phyloP scores from a whole-genome alignment of 2,797 vertebrate species.

The Leuciscus waleckii region DNA sequence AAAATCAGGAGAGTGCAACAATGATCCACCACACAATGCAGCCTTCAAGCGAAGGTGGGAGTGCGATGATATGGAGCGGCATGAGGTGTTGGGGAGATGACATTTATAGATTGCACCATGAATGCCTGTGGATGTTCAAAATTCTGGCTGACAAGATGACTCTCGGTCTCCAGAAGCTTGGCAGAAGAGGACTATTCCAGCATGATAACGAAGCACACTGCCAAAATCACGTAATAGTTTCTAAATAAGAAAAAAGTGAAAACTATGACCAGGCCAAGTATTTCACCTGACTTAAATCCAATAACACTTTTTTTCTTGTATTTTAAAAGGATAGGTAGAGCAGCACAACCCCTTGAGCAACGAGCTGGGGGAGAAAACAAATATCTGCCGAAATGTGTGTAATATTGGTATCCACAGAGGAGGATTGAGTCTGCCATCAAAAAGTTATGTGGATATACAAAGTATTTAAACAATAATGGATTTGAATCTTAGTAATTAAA shows the following conservation, averaged over 20 bases:
- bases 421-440: background rate
- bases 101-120: conserved; percentile 36
- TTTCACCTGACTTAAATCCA: background rate
- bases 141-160: background rate
- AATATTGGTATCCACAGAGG: background rate
- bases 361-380: background rate
- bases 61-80: background rate
- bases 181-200: background rate
- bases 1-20: background rate
- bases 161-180: background rate
- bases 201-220: background rate
- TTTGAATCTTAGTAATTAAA: background rate
- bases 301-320: background rate
- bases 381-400: background rate
- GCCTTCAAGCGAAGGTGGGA: background rate
- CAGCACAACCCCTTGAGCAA: background rate
- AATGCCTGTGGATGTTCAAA: background rate
- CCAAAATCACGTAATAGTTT: background rate
- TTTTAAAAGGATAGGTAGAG: background rate
- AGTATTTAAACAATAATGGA: background rate
- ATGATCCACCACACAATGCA: background rate
- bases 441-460: background rate
- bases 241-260: background rate
- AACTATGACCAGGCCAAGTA: background rate
- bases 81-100: background rate